These are phyloP conservation scores for Drosophila rufa DNA, from an alignment of 1,140 invertebrate genomes.

Conservation along the genomic window DNA sequence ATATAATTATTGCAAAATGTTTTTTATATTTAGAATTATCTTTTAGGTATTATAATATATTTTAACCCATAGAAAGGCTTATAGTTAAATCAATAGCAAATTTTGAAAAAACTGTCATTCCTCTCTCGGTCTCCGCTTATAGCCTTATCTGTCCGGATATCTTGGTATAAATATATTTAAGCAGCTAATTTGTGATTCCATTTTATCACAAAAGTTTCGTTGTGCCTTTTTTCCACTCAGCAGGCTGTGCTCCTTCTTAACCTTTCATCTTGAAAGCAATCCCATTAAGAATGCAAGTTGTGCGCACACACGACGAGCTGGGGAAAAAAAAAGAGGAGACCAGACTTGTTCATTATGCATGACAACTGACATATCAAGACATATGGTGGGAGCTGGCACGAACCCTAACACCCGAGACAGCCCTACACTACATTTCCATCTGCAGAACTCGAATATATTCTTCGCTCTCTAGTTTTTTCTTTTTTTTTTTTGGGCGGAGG, in stretches of 20 bases:
- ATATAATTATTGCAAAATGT: no score
- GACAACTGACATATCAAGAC: constrained; percentile 78
- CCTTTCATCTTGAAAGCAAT: constrained; percentile 39
- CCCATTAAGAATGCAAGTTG: constrained; percentile 62
- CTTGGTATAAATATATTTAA: constrained; percentile 17
- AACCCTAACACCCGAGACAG: constrained; percentile 34
- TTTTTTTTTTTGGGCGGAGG: constrained; percentile 24
- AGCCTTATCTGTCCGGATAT: not conserved
- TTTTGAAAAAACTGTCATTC: no score
- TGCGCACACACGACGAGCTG: constrained; percentile 13
- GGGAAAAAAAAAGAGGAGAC: constrained; percentile 1
- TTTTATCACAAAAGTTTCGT: constrained; percentile 27
- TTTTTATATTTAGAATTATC: no score
- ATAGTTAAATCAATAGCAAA: no score
- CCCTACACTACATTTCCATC: not conserved
- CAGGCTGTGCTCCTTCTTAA: not conserved
- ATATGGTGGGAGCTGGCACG: constrained; percentile 46
- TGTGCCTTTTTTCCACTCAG: constrained; percentile 4
- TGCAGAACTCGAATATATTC: constrained; percentile 23
- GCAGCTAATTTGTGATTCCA: constrained; percentile 42
- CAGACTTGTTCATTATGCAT: constrained; percentile 65
- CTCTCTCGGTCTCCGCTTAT: no score
- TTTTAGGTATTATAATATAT: no score
- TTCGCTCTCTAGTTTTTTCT: constrained; percentile 18
- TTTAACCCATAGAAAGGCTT: no score